Evolutionary conservation across 2,888 invertebrate genomes (phyloP).

Genomic region (Lepetodrilus schrolli): DNA sequence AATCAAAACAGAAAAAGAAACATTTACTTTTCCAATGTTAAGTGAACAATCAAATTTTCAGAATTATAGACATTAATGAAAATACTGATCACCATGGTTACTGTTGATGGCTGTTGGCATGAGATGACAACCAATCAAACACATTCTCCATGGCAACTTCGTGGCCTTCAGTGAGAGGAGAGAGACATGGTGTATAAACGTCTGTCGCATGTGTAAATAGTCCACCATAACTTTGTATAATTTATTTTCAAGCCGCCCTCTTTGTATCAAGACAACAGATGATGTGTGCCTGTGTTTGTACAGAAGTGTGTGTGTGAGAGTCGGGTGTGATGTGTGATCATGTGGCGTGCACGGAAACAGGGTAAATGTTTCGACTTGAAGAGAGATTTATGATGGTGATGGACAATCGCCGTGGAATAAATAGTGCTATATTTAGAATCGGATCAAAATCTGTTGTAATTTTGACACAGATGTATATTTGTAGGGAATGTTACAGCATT

Average conservation of each 20-base stretch:
- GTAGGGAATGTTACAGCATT: neutral
- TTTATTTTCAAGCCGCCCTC: slow-evolving; percentile 20
- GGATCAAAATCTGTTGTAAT: neutral
- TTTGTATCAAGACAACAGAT: slow-evolving; percentile 11
- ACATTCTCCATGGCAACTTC: too few relatives aligned
- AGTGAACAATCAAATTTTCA: too few relatives aligned
- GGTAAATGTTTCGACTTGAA: slow-evolving; percentile 12
- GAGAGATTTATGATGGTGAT: neutral
- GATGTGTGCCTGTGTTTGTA: neutral
- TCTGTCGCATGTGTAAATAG: too few relatives aligned
- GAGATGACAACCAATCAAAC: too few relatives aligned
- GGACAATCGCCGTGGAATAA: neutral
- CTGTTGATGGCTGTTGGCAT: too few relatives aligned
- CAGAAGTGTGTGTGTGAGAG: neutral
- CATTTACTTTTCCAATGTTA: too few relatives aligned
- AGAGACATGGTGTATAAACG: too few relatives aligned
- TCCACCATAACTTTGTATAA: slow-evolving; percentile 16
- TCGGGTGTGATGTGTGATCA: neutral
- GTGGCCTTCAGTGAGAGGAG: too few relatives aligned
- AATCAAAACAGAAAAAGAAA: too few relatives aligned
- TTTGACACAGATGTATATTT: neutral
- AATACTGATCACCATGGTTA: too few relatives aligned
- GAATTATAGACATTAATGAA: too few relatives aligned
- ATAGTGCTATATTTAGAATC: slow-evolving; percentile 7
- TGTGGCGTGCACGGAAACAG: slow-evolving; percentile 20